phyloP scores from a whole-genome alignment of 2,888 invertebrate genomes.

The Vanessa cardui region DNA sequence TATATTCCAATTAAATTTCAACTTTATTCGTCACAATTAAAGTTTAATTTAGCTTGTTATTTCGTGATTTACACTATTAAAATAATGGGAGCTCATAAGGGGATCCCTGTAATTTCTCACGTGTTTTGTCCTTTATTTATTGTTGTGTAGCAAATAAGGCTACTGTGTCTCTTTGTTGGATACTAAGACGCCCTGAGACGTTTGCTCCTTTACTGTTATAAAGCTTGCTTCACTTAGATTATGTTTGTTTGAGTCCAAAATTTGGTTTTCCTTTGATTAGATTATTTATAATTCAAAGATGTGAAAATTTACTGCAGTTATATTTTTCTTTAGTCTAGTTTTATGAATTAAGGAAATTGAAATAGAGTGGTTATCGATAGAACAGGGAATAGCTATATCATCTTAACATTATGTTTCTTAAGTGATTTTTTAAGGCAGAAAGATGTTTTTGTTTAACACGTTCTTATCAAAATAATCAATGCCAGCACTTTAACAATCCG shows the following conservation, averaged over 20 bases:
- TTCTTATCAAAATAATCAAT: too few species aligned
- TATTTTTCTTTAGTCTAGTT: too few species aligned
- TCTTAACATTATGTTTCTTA: too few species aligned
- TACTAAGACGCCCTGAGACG: conserved; percentile 42
- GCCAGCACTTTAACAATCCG: too few species aligned
- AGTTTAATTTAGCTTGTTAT: conserved; percentile 44
- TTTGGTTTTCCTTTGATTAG: neutral
- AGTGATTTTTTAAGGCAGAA: too few species aligned
- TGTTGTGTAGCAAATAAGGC: conserved; percentile 64
- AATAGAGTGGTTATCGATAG: too few species aligned
- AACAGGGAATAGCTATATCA: too few species aligned
- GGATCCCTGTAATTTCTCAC: conserved; percentile 76
- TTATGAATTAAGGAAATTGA: too few species aligned
- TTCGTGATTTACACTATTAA: conserved; percentile 66
- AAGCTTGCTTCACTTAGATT: conserved; percentile 34
- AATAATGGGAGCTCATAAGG: conserved; percentile 77
- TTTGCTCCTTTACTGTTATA: conserved; percentile 47
- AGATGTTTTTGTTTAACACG: too few species aligned
- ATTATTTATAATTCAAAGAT: neutral
- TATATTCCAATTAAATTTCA: conserved; percentile 40
- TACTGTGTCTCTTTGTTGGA: conserved; percentile 65
- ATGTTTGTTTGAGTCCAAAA: neutral
- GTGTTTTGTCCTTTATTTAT: conserved; percentile 76
- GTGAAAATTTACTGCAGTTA: neutral
- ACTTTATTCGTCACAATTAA: conserved; percentile 46